Evolutionary conservation across 2,888 invertebrate species (phyloP).

Genomic region (Agrilus cyanescens): DNA sequence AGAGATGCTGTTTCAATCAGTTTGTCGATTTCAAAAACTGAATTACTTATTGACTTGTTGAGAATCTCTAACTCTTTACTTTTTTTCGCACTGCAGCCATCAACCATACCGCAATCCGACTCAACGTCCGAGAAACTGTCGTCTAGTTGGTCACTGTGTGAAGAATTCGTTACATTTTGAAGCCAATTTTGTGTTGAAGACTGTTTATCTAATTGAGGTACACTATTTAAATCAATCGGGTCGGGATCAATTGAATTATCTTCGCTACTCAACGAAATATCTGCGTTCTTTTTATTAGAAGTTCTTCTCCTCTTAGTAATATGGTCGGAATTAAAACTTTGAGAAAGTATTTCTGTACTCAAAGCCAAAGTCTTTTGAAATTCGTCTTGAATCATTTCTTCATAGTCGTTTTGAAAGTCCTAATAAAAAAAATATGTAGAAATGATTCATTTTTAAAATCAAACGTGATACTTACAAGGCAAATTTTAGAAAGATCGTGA

Average conservation of each 20-base stretch:
- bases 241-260: too few relatives aligned
- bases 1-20: neutral
- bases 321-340: too few relatives aligned
- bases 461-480: conserved; percentile 29
- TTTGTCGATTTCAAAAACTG: neutral
- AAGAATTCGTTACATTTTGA: too few relatives aligned
- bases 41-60: neutral
- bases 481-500: conserved; percentile 24
- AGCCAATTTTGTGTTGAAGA: too few relatives aligned
- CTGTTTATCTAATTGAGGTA: too few relatives aligned
- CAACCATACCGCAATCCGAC: conserved; percentile 12
- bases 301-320: too few relatives aligned
- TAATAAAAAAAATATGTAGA: conserved; percentile 17
- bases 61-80: neutral
- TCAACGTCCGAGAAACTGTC: conserved; percentile 12
- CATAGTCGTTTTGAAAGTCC: conserved; percentile 31
- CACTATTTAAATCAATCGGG: too few relatives aligned
- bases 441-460: too few relatives aligned
- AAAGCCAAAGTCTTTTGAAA: conserved; percentile 14
- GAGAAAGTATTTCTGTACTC: too few relatives aligned
- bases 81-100: conserved; percentile 6
- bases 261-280: too few relatives aligned
- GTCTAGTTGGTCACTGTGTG: too few relatives aligned
- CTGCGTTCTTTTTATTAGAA: too few relatives aligned
- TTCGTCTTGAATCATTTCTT: conserved; percentile 28